A percentile compares a stretch with the other conserved stretches of the same genome.
phyloP scores from a whole-genome alignment of 2,113 vertebrate species.

The Trogon melanurus region DNA sequence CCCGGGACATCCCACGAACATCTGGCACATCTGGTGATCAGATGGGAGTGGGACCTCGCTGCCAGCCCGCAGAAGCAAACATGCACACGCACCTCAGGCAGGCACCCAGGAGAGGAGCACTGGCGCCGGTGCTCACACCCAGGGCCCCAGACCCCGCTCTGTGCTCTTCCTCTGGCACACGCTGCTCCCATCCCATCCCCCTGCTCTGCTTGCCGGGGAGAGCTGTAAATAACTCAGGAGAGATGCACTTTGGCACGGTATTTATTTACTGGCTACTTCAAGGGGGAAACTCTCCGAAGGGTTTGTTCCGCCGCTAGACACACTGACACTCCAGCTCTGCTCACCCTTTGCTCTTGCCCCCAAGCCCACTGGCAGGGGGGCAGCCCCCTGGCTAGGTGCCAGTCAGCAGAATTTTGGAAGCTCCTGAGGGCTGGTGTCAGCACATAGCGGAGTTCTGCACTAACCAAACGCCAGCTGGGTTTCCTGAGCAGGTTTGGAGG shows the following conservation, averaged over 20 bases:
- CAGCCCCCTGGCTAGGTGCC: neutral
- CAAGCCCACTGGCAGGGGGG: rapidly evolving
- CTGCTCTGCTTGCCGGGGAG: rapidly evolving
- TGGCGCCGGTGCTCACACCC: neutral
- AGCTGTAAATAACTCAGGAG: neutral
- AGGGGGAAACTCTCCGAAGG: neutral
- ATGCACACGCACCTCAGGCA: rapidly evolving
- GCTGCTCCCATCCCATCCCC: neutral
- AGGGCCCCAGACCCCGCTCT: rapidly evolving
- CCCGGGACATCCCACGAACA: neutral
- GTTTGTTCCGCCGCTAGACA: neutral
- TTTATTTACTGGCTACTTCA: neutral
- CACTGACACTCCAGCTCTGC: rapidly evolving
- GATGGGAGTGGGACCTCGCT: rapidly evolving
- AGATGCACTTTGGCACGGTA: neutral
- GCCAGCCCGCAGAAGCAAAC: rapidly evolving
- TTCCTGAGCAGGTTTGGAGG: neutral
- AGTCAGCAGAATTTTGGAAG: neutral
- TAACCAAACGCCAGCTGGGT: slow-evolving; percentile 22
- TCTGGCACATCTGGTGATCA: neutral
- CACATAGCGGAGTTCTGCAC: neutral
- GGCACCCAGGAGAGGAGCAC: neutral
- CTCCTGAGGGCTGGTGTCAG: neutral
- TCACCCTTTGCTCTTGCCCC: neutral
- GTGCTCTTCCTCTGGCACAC: neutral